phyloP scores from a whole-genome alignment of 2,888 invertebrate species.

The Schrankia costaestrigalis region DNA sequence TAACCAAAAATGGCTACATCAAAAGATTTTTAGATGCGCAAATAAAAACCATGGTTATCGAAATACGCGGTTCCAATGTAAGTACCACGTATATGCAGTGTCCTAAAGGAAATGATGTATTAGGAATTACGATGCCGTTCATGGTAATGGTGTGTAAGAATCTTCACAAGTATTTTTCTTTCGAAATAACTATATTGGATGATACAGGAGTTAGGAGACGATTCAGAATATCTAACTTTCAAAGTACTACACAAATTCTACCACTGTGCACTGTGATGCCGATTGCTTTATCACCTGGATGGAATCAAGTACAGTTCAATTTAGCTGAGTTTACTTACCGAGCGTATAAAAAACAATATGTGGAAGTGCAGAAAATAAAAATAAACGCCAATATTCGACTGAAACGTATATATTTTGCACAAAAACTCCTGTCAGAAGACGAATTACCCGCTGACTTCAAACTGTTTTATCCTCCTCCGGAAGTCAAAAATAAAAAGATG shows the following conservation, averaged over 20 bases:
- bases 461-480: no score
- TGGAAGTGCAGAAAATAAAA: slow-evolving; percentile 94
- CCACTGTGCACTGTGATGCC: slow-evolving; percentile 99
- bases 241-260: slow-evolving; percentile 84
- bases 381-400: slow-evolving; percentile 98
- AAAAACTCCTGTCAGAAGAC: slow-evolving; percentile 92
- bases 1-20: slow-evolving; percentile 95
- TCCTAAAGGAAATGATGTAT: slow-evolving; percentile 92
- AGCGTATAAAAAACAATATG: slow-evolving; percentile 96
- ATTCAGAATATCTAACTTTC: slow-evolving; percentile 97
- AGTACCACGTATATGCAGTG: slow-evolving; percentile 97
- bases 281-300: slow-evolving; percentile 93
- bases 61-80: slow-evolving; percentile 97
- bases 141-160: slow-evolving; percentile 98
- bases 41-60: slow-evolving; percentile 96
- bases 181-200: slow-evolving; percentile 91
- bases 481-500: no score
- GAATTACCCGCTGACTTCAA: slow-evolving; percentile 95
- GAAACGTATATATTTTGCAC: slow-evolving; percentile 94
- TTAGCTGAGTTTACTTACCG: slow-evolving; percentile 96
- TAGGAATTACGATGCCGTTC: slow-evolving; percentile 97
- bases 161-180: slow-evolving; percentile 98
- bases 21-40: slow-evolving; percentile 97
- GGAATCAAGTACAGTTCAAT: slow-evolving; percentile 97
- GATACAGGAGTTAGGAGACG: slow-evolving; percentile 94